Evolutionary conservation across 2,888 invertebrate genomes (phyloP).

Genomic region (Coelogynopora nodosa): DNA sequence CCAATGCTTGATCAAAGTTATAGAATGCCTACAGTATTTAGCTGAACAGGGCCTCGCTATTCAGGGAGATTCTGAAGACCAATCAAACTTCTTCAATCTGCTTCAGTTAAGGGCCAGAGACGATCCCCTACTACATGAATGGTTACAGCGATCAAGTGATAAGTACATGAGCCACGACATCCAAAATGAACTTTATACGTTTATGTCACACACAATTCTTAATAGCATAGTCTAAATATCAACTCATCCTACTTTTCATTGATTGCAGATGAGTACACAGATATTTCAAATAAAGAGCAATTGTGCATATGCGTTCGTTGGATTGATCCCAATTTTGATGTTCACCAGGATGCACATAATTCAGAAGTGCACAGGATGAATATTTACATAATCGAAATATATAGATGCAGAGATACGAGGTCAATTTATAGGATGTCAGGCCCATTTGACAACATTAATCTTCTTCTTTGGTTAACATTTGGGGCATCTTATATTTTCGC

Average conservation of each 20-base stretch:
- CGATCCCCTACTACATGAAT: not conserved
- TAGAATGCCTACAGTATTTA: not conserved
- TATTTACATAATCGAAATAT: not conserved
- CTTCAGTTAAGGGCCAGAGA: not conserved
- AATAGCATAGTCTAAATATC: not conserved
- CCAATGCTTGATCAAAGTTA: not conserved
- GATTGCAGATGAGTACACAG: not conserved
- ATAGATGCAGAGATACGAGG: not conserved
- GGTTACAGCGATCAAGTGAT: not conserved
- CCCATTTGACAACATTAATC: not conserved
- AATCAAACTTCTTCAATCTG: not conserved
- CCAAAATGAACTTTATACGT: not conserved
- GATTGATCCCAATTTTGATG: not conserved
- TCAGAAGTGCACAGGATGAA: not conserved
- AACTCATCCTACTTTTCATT: not conserved
- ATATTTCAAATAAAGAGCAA: not conserved
- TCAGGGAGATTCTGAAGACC: not conserved
- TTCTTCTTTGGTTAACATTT: conserved; percentile 11
- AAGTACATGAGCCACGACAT: not conserved
- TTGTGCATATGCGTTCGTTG: not conserved
- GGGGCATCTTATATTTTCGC: conserved; percentile 4
- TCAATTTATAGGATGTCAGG: not conserved
- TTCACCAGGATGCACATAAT: conserved; percentile 8
- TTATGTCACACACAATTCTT: not conserved
- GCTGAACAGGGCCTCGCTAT: not conserved